phyloP scores from a whole-genome alignment of 2,888 invertebrate genomes.

The Tupiocoris notatus region DNA sequence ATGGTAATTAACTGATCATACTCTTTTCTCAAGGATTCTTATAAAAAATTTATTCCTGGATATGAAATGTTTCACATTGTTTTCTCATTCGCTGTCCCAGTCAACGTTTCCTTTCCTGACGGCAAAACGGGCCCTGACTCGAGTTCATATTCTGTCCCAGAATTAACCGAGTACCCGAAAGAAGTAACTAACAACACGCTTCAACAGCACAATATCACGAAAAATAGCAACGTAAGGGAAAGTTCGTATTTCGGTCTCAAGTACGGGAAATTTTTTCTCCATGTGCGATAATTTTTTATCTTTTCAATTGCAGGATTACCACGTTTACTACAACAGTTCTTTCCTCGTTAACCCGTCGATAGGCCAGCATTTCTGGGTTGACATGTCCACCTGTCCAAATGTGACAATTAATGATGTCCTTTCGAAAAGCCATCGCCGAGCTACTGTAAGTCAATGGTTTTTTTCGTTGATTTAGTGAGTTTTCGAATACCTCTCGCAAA shows the following conservation, averaged over 20 bases:
- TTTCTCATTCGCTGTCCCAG: not conserved
- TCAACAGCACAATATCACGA: constrained; percentile 56
- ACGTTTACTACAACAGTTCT: constrained; percentile 77
- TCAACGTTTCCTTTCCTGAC: constrained; percentile 18
- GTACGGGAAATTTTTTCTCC: too few relatives aligned
- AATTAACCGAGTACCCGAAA: constrained; percentile 46
- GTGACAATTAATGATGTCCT: constrained; percentile 68
- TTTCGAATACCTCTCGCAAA: too few relatives aligned
- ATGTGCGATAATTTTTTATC: too few relatives aligned
- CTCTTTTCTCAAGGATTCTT: too few relatives aligned
- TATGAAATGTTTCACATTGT: not conserved
- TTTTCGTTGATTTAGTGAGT: too few relatives aligned
- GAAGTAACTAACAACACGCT: constrained; percentile 55
- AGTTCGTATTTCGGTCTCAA: not conserved
- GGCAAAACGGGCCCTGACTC: constrained; percentile 2
- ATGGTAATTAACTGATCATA: too few relatives aligned
- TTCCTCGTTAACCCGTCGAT: constrained; percentile 62
- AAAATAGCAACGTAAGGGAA: constrained; percentile 43
- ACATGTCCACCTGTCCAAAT: constrained; percentile 61
- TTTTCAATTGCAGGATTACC: constrained; percentile 61
- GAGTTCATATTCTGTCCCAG: not conserved
- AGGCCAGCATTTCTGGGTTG: constrained; percentile 69
- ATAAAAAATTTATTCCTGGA: too few relatives aligned
- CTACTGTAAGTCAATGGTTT: constrained; percentile 75
- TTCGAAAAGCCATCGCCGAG: constrained; percentile 79